phyloP scores from a whole-genome alignment of 53 echinoderm and acorn worm genomes.

The Apostichopus leukothele region DNA sequence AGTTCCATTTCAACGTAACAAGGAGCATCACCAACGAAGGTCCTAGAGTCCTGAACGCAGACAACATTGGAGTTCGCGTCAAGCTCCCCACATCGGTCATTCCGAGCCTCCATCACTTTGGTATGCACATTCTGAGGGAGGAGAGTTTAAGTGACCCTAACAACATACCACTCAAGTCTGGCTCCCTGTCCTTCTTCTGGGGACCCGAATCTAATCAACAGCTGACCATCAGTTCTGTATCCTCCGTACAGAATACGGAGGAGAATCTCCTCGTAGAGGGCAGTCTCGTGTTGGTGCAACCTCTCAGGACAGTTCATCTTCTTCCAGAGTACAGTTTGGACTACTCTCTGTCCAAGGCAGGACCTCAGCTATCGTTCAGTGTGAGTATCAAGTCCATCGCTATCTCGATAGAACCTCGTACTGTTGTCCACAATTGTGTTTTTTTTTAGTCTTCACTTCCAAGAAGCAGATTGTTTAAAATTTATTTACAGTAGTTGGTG shows the following conservation, averaged over 20 bases:
- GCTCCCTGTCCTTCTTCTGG: conserved; percentile 43
- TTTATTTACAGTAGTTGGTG: no score
- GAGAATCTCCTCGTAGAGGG: neutral
- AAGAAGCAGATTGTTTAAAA: no score
- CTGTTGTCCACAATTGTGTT: no score
- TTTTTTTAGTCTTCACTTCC: no score
- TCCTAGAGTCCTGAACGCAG: neutral
- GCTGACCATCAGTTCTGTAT: conserved; percentile 9
- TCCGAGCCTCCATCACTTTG: conserved; percentile 21
- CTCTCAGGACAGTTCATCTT: neutral
- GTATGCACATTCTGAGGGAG: conserved; percentile 17
- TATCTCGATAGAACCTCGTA: no score
- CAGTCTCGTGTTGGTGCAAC: conserved; percentile 3
- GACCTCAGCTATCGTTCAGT: neutral
- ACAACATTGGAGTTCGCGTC: neutral
- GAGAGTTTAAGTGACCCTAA: neutral
- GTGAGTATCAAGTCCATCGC: neutral
- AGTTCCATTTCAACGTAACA: conserved; percentile 38
- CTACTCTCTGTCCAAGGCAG: neutral
- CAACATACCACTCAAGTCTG: neutral
- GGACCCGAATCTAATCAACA: conserved; percentile 10
- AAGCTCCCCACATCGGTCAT: conserved; percentile 23
- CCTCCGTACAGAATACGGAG: neutral
- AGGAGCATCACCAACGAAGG: neutral
- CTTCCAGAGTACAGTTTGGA: conserved; percentile 23